Conservation (phyloP, 2,113 vertebrate genomes). For the Oryzias javanicus region DNA sequence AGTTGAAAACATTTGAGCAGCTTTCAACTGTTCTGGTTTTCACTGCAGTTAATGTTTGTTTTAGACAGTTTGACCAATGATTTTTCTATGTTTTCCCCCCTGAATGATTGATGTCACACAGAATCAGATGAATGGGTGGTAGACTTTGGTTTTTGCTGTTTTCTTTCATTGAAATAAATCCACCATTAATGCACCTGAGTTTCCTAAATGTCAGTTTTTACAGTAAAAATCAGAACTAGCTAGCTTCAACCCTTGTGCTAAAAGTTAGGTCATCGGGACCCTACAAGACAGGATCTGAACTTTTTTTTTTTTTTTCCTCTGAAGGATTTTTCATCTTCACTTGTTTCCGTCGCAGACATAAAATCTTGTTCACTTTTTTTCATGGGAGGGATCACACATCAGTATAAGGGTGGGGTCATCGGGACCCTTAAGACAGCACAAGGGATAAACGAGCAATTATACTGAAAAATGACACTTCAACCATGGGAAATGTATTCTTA, state of each 20-base stretch:
- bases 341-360: too few species aligned
- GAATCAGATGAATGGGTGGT: conserved; percentile 54
- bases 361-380: too few species aligned
- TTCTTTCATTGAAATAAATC: conserved; percentile 76
- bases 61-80: conserved; percentile 59
- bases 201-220: conserved; percentile 35
- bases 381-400: too few species aligned
- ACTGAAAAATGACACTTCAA: too few species aligned
- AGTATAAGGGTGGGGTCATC: too few species aligned
- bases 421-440: too few species aligned
- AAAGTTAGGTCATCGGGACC: too few species aligned
- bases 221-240: neutral
- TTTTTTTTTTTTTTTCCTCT: too few species aligned
- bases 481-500: too few species aligned
- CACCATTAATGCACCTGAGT: conserved; percentile 49
- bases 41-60: conserved; percentile 63
- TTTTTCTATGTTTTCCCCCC: conserved; percentile 65
- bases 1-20: conserved; percentile 33
- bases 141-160: conserved; percentile 59
- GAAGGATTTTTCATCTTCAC: too few species aligned
- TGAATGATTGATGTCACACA: conserved; percentile 61
- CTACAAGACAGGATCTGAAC: too few species aligned
- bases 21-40: conserved; percentile 41
- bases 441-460: too few species aligned
- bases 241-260: neutral